Conservation (phyloP, 1,140 invertebrate species). For the Heterodera schachtii region DNA sequence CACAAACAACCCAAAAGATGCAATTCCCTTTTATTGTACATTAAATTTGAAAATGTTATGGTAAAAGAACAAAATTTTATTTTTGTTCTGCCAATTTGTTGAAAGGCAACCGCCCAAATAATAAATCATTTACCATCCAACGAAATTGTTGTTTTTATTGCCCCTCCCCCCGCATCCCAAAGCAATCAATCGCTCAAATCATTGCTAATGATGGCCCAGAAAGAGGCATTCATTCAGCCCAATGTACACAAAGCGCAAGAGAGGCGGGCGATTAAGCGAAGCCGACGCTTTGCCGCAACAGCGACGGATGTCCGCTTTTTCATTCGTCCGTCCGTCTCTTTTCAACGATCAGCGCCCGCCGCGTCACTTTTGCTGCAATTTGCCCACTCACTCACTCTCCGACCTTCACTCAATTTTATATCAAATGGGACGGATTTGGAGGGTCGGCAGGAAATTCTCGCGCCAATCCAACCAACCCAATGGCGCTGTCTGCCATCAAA, state of each 20-base stretch:
- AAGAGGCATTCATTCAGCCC: background rate
- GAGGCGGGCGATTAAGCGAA: background rate
- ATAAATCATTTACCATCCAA: no score
- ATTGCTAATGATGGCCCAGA: background rate
- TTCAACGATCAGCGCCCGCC: background rate
- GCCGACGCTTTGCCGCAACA: background rate
- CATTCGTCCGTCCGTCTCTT: background rate
- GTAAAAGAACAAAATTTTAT: no score
- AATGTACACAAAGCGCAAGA: conserved; percentile 3
- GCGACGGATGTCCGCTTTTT: background rate
- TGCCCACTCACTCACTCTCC: background rate
- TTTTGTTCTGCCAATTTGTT: no score
- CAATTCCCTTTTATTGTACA: background rate
- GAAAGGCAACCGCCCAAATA: no score
- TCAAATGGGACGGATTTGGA: conserved; percentile 9
- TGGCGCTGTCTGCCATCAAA: background rate
- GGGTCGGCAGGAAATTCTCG: conserved; percentile 25
- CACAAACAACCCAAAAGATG: background rate
- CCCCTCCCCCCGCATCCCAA: background rate
- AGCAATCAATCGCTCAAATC: background rate
- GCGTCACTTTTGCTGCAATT: no score
- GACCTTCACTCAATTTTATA: conserved; percentile 13
- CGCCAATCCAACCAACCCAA: conserved; percentile 13
- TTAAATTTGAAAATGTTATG: background rate
- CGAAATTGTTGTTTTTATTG: no score